phyloP scores from a whole-genome alignment of 2,113 vertebrate genomes.

The Paedocypris sp. region DNA sequence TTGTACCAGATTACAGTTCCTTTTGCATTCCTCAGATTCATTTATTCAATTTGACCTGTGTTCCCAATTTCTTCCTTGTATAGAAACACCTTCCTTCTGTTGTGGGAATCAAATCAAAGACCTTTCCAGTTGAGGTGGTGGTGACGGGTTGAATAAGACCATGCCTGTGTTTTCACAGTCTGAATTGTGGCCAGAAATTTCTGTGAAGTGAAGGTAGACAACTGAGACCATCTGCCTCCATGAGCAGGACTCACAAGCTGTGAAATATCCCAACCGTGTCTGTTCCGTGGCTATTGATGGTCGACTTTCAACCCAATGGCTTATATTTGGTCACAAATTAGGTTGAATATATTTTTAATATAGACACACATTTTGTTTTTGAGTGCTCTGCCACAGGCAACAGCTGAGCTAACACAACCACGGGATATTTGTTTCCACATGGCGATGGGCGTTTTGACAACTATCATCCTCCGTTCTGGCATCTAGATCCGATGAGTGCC shows the following conservation, averaged over 20 bases:
- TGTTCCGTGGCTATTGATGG: background rate
- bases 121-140: background rate
- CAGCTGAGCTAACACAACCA: background rate
- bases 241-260: slow-evolving; percentile 1
- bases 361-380: too few relatives aligned
- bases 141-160: slow-evolving; percentile 17
- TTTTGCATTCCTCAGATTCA: too few relatives aligned
- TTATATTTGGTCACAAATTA: too few relatives aligned
- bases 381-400: background rate
- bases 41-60: too few relatives aligned
- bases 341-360: too few relatives aligned
- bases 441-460: background rate
- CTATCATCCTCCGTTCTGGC: background rate
- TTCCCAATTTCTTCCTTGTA: too few relatives aligned
- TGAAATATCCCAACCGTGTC: background rate
- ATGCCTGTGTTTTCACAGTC: slow-evolving; percentile 22
- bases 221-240: slow-evolving; percentile 37
- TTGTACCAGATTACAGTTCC: too few relatives aligned
- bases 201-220: slow-evolving; percentile 29
- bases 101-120: too few relatives aligned
- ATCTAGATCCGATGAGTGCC: background rate
- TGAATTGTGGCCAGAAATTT: slow-evolving; percentile 34
- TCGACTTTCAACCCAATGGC: too few relatives aligned
- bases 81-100: too few relatives aligned
- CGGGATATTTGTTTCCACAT: background rate